Evolutionary conservation across 2,797 vertebrate species (phyloP).

Genomic region (Adelosebastes latens): DNA sequence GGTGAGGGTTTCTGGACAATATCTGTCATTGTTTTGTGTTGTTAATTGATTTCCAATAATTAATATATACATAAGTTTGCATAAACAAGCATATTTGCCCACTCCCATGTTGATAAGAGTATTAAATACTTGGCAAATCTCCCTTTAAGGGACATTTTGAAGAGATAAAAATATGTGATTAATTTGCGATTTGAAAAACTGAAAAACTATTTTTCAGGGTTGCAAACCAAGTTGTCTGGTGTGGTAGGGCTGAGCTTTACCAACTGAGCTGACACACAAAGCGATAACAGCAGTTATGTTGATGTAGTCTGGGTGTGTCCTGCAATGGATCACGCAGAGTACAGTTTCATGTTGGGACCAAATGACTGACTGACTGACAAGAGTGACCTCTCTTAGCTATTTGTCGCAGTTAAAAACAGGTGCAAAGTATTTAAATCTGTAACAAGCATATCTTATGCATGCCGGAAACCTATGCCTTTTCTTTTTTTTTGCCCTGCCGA

Average conservation of each 20-base stretch:
- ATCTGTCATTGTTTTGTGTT: no score
- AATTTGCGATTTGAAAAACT: no score
- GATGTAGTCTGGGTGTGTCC: not conserved
- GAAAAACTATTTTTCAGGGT: not conserved
- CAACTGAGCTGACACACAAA: not conserved
- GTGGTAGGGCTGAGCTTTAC: not conserved
- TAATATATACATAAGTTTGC: no score
- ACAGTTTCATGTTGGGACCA: not conserved
- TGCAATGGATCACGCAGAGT: not conserved
- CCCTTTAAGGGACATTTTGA: no score
- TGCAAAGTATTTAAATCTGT: not conserved
- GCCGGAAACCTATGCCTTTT: not conserved
- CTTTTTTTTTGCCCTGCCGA: not conserved
- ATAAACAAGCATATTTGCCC: no score
- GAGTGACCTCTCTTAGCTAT: not conserved
- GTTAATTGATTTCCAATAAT: no score
- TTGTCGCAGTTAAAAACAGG: not conserved
- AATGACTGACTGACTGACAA: not conserved
- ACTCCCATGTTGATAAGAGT: no score
- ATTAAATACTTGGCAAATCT: no score
- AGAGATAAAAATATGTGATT: no score
- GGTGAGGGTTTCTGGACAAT: no score
- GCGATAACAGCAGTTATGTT: not conserved
- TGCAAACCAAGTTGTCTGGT: not conserved
- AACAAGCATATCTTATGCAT: conserved; percentile 1